These are phyloP conservation scores for Acleris holmiana DNA, from an alignment of 2,888 invertebrate species.

Conservation along the genomic window DNA sequence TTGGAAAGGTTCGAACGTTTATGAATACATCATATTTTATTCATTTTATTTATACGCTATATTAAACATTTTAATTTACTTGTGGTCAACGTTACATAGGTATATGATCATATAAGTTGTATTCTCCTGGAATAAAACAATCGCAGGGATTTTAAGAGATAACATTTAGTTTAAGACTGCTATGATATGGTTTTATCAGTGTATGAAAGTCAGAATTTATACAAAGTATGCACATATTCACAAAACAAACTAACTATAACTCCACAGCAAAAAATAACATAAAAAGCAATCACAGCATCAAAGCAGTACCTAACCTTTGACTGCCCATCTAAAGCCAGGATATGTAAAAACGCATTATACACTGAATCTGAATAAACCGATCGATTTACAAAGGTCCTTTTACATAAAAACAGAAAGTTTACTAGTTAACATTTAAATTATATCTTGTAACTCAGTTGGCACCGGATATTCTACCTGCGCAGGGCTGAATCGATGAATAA, in stretches of 20 bases:
- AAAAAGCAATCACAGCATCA: neutral
- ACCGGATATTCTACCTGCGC: constrained; percentile 36
- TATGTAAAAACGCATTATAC: constrained; percentile 5
- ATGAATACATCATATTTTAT: neutral
- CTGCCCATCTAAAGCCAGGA: neutral
- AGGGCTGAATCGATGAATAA: constrained; percentile 38
- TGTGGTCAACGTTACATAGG: too few species aligned
- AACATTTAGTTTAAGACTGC: too few species aligned
- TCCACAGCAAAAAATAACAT: too few species aligned
- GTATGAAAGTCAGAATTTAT: too few species aligned
- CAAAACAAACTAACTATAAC: too few species aligned
- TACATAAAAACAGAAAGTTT: constrained; percentile 25
- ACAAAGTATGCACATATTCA: too few species aligned
- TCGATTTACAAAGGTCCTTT: constrained; percentile 10
- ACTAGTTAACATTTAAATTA: constrained; percentile 37
- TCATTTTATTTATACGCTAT: too few species aligned
- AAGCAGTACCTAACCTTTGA: neutral
- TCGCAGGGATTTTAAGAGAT: too few species aligned
- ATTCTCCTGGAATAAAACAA: too few species aligned
- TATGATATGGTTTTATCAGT: too few species aligned
- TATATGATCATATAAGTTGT: too few species aligned
- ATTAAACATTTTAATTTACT: too few species aligned
- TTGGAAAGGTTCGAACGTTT: neutral
- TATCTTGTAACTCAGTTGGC: constrained; percentile 29
- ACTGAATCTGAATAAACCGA: constrained; percentile 21